These are phyloP conservation scores for Leucophora obtusa DNA, from an alignment of 2,888 invertebrate genomes.

Conservation along the genomic window DNA sequence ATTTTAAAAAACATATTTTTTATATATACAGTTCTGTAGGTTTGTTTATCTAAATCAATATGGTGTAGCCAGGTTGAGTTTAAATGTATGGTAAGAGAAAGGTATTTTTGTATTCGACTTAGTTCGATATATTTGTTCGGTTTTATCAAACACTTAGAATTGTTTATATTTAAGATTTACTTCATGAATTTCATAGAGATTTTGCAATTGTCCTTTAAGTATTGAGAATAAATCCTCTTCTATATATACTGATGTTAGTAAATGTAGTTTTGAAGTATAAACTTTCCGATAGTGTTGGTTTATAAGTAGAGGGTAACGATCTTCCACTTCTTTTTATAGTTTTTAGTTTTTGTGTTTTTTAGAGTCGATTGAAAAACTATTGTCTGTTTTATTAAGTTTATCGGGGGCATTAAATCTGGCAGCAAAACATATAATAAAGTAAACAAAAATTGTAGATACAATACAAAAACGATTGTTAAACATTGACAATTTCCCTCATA, in stretches of 20 bases:
- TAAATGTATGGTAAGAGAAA: too few relatives aligned
- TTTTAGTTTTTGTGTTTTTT: not conserved
- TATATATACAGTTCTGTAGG: too few relatives aligned
- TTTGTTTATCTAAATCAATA: too few relatives aligned
- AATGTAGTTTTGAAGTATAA: not conserved
- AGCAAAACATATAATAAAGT: slow-evolving; percentile 33
- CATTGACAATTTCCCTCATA: slow-evolving; percentile 76
- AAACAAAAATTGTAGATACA: slow-evolving; percentile 31
- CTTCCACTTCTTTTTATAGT: not conserved
- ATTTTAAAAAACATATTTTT: too few relatives aligned
- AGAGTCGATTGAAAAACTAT: slow-evolving; percentile 52
- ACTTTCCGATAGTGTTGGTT: not conserved
- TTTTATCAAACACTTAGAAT: not conserved
- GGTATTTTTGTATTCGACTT: too few relatives aligned
- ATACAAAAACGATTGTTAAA: slow-evolving; percentile 72
- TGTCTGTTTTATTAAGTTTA: slow-evolving; percentile 52
- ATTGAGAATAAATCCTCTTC: slow-evolving; percentile 20
- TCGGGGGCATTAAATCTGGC: slow-evolving; percentile 50
- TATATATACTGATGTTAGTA: not conserved
- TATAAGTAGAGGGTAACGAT: slow-evolving; percentile 27
- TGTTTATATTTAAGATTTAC: slow-evolving; percentile 15
- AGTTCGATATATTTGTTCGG: too few relatives aligned
- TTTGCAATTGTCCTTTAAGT: not conserved
- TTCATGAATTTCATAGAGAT: not conserved
- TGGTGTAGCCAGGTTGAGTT: too few relatives aligned